These are phyloP conservation scores for Nebria salina DNA, from an alignment of 2,888 invertebrate species.

Conservation along the genomic window DNA sequence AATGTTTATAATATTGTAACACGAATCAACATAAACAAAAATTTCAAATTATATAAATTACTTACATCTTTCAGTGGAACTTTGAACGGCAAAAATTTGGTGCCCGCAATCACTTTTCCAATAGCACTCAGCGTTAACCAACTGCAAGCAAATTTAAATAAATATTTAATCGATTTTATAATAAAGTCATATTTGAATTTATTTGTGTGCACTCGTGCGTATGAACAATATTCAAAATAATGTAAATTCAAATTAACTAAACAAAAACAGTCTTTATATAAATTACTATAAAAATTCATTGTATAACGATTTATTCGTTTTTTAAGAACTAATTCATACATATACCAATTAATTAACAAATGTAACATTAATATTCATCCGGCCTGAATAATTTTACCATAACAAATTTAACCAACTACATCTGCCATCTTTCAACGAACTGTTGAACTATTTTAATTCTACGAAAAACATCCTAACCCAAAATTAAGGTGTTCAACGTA, in stretches of 20 bases:
- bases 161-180: not conserved
- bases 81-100: constrained; percentile 79
- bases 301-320: too few species aligned
- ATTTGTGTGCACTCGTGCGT: too few species aligned
- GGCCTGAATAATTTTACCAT: not conserved
- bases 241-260: too few species aligned
- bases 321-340: too few species aligned
- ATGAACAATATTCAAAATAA: too few species aligned
- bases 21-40: not conserved
- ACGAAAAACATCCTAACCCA: not conserved
- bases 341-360: too few species aligned
- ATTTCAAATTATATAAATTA: not conserved
- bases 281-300: too few species aligned
- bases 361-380: too few species aligned
- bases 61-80: constrained; percentile 72
- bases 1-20: too few species aligned
- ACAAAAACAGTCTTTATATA: too few species aligned
- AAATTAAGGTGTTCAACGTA: too few species aligned
- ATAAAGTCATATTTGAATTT: not conserved
- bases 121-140: constrained; percentile 72
- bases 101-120: constrained; percentile 73
- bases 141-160: constrained; percentile 61
- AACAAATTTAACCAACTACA: not conserved
- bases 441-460: not conserved
- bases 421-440: not conserved